Percentiles rank a stretch among this genome's conserved stretches.
phyloP scores from a whole-genome alignment of 2,888 invertebrate genomes.

The Liodrosophila aerea region DNA sequence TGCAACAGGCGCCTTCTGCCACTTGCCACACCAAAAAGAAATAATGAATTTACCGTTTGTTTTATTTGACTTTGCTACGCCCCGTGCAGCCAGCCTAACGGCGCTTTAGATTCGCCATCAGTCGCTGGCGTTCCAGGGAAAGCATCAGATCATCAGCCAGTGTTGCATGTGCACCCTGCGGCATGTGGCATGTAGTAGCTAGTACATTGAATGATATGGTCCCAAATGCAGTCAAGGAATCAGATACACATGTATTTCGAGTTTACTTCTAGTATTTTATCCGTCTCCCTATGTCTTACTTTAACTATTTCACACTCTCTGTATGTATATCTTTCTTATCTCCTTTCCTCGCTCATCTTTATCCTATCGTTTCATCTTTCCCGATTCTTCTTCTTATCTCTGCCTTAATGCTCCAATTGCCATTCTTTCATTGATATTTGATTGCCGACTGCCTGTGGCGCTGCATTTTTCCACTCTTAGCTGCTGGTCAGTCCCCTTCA shows the following conservation, averaged over 20 bases:
- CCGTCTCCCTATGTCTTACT: too few species aligned
- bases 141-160: slow-evolving; percentile 16
- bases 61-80: slow-evolving; percentile 47
- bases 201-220: slow-evolving; percentile 8
- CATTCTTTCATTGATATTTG: slow-evolving; percentile 11
- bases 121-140: slow-evolving; percentile 54
- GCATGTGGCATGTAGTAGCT: slow-evolving; percentile 32
- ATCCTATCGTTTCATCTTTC: too few species aligned
- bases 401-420: background rate
- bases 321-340: too few species aligned
- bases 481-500: slow-evolving; percentile 24
- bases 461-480: slow-evolving; percentile 35
- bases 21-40: slow-evolving; percentile 18
- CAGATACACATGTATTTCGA: too few species aligned
- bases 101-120: slow-evolving; percentile 68
- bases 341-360: too few species aligned
- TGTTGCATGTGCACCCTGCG: too few species aligned
- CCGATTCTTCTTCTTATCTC: too few species aligned
- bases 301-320: too few species aligned
- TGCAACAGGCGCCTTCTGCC: slow-evolving; percentile 32
- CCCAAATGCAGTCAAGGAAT: slow-evolving; percentile 2
- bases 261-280: too few species aligned
- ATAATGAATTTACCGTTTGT: slow-evolving; percentile 53
- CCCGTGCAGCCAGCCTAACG: slow-evolving; percentile 50
- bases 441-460: slow-evolving; percentile 12